Base-by-base conservation (phyloP, 2,113 vertebrate genomes). In the Carollia perspicillata region DNA sequence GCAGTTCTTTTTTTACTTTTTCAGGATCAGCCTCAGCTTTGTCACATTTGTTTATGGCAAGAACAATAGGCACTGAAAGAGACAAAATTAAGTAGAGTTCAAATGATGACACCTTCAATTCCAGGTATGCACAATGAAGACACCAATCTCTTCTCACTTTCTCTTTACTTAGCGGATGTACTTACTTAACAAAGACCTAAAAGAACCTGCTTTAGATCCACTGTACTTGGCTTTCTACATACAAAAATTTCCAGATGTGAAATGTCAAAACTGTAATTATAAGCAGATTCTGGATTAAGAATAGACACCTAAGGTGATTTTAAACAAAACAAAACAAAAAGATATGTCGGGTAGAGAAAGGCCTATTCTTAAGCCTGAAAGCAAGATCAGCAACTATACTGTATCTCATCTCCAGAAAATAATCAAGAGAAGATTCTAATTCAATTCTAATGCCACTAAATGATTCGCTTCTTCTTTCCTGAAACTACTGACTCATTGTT, bases 31-130 rank as follows among this genome's bases (percentile, higher is more conserved):
- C 98, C 80, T 99, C 99, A 84, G 97, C 97, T 94, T 99, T 99
- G 96, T 99, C 99, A 80, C 99, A 99, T 97, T 99, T 99, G 96
- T 99, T 99, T 96, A 99, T 98, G 49, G 99, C 99, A 20, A 99
- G 98, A 18, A 99, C 98, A 63, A 99, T 95, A 5, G 99, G 99
- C 90, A 99, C 99, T 99, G 97, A 74, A 84, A 97, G 55, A 92
- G n/a, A 92, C 5, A 68, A 55, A 96, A 71, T 91, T 44, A 89
- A 71, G 30, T n/a, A 93, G 42, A 80, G 35, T 60, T 17, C 6
- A 89, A 49, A 94, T 10, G 18, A 75, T 14, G 77, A 84, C 17
- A 84, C 42, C 40, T 96, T 93, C 26, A 28, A 74, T n/a, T 75
- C 35, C n/a, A 78, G 33, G 47, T 47, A 88, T 13, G 74, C 75